Conservation (phyloP, 1,140 invertebrate species). For the Brachionus rubens region DNA sequence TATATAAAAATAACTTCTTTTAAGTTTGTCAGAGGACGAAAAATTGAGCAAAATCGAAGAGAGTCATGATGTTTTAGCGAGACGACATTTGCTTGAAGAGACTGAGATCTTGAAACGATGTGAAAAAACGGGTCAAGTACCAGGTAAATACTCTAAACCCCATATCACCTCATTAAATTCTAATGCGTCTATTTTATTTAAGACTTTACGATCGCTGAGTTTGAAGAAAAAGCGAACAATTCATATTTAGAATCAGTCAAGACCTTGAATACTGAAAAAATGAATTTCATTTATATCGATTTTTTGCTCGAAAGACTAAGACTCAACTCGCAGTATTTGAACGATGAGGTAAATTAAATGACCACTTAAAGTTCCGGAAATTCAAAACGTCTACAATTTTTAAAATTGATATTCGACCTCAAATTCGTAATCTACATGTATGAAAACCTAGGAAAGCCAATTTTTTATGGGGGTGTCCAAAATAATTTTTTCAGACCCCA, state of each 20-base stretch:
- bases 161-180: no score
- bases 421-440: no score
- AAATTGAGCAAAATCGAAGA: background rate
- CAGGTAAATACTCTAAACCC: no score
- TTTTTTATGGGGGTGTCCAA: no score
- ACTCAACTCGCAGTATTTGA: constrained; percentile 31
- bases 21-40: constrained; percentile 27
- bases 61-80: background rate
- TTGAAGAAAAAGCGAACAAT: constrained; percentile 31
- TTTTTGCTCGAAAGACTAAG: constrained; percentile 27
- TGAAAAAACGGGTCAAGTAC: constrained; percentile 19
- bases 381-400: no score
- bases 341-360: constrained; percentile 22
- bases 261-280: constrained; percentile 4
- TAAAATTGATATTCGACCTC: no score
- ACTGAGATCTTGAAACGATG: constrained; percentile 26
- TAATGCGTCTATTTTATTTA: no score
- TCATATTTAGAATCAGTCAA: background rate
- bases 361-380: background rate
- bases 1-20: background rate
- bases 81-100: constrained; percentile 27
- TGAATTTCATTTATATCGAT: constrained; percentile 28
- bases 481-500: no score
- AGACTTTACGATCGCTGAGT: constrained; percentile 38
- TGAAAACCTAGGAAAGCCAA: no score